Base-by-base conservation (phyloP, 2,888 invertebrate species). In the Stratiomys singularior region DNA sequence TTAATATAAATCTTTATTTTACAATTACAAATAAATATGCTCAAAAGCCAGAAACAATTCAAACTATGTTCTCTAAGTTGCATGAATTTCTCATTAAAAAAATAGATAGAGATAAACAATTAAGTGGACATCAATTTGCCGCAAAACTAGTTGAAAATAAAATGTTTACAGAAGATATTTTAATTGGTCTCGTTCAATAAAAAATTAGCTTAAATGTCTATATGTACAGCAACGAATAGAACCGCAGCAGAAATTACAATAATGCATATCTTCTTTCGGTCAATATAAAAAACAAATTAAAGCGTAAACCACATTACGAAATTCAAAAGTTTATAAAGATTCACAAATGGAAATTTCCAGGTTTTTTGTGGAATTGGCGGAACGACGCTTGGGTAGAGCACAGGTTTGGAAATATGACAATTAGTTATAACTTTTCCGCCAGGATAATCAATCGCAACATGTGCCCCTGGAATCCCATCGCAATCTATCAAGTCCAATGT, bases 291-390 rank as follows among this genome's bases (percentile, higher is more conserved):
- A 15, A 30, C 30, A 66, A 66, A 37, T 69, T 60, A 77, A 27
- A 91, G 85, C 25, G 91, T 91, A 79, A 90, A 87, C 91, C 92
- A 92, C 82, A 91, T 90, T 25, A 92, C 83, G 85, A 91, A 90
- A 74, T 89, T 88, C 46, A 90, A 82, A 56, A 91, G 84, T 81
- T 89, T 90, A 82, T 91, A 91, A 25, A 90, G 81, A 82, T 90
- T 88, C 1, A 91, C 87, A 81, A 89, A 84, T 1, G 86, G 83
- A 56, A 85, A 87, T 28, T 88, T 87, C 82, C 88, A 88, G 30
- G 85, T 82, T 23, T 82, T 81, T 63, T 83, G 81, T 2, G 78
- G 79, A 37, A 83, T 79, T 30, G 82, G 78, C 60, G 89, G 87
- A 80, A 90, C 87, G 63, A 85, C 84, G 69, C 88, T 88, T 0